A percentile compares a stretch with the other conserved stretches of the same genome.
Conservation (phyloP, 2,113 vertebrate genomes). For the Setophaga kirtlandii region DNA sequence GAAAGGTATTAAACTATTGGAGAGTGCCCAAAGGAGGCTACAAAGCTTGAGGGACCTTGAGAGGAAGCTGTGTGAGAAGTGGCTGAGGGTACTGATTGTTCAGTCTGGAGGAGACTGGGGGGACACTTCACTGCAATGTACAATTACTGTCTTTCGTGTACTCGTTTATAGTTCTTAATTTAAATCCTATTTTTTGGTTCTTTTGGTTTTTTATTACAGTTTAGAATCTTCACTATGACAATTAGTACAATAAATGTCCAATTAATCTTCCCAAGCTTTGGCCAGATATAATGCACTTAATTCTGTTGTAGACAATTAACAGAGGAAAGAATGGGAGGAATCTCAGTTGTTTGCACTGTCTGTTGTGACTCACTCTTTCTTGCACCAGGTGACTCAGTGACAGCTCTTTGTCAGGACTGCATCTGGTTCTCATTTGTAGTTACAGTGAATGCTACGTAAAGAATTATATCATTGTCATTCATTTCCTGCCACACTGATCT, state of each 20-base stretch:
- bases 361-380: neutral
- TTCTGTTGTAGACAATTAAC: neutral
- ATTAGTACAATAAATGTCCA: neutral
- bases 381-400: neutral
- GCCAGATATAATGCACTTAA: neutral
- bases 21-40: neutral
- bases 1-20: neutral
- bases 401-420: neutral
- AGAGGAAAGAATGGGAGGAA: neutral
- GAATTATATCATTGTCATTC: neutral
- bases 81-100: neutral
- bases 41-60: neutral
- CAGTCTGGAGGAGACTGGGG: neutral
- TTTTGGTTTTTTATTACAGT: neutral
- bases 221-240: neutral
- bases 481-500: neutral
- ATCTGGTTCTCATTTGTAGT: neutral
- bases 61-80: accelerated
- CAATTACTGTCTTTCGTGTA: neutral
- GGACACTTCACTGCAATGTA: neutral
- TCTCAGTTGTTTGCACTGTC: neutral
- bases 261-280: neutral
- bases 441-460: neutral
- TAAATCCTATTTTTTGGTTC: neutral
- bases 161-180: neutral